phyloP scores from a whole-genome alignment of 2,888 invertebrate species.

The Ophion ventricosus region DNA sequence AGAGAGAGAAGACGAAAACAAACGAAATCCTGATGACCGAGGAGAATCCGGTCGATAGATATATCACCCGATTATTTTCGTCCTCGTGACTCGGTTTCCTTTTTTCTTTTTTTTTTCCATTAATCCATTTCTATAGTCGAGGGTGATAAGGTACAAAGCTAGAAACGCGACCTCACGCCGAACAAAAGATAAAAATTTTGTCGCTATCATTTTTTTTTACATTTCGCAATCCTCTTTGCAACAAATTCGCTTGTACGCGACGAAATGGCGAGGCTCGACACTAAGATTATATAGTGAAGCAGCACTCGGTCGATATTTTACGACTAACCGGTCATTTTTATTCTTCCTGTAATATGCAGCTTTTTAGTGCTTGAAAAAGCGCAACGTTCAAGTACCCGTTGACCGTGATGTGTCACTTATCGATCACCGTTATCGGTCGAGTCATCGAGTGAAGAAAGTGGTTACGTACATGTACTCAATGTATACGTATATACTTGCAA shows the following conservation, averaged over 20 bases:
- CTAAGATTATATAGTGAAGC: background rate
- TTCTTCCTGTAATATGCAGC: background rate
- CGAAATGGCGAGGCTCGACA: background rate
- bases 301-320: background rate
- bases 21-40: slow-evolving; percentile 43
- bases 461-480: slow-evolving; percentile 7
- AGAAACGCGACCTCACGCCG: slow-evolving; percentile 14
- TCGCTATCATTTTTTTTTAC: slow-evolving; percentile 1
- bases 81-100: background rate
- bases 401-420: slow-evolving; percentile 25
- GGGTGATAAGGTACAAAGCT: slow-evolving; percentile 12
- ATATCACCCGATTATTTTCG: slow-evolving; percentile 10
- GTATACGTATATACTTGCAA: background rate
- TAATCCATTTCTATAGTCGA: background rate
- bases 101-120: slow-evolving; percentile 23
- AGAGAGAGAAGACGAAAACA: slow-evolving; percentile 8
- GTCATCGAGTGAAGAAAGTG: slow-evolving; percentile 42
- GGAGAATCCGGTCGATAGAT: slow-evolving; percentile 46
- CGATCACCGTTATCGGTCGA: slow-evolving; percentile 53
- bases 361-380: slow-evolving; percentile 12
- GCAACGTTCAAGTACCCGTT: slow-evolving; percentile 14
- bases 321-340: background rate
- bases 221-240: background rate
- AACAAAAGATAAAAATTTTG: slow-evolving; percentile 7
- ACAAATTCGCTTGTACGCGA: background rate